A percentile compares a stretch with the other conserved stretches of the same genome.
Conservation (phyloP, 2,797 vertebrate genomes). For the Selene dorsalis region DNA sequence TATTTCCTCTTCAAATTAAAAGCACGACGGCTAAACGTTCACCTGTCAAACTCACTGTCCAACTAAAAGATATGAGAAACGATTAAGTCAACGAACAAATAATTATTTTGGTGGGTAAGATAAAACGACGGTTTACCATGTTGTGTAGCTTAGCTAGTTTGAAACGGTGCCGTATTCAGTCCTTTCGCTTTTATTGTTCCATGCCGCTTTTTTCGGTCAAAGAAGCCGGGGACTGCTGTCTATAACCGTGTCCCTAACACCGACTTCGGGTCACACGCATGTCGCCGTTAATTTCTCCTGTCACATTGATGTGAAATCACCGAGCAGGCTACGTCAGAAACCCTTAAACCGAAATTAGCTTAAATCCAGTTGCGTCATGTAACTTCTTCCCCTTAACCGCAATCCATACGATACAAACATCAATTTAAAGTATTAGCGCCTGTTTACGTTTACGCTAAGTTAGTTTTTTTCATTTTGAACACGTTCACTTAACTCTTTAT, state of each 20-base stretch:
- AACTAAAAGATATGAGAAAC: not conserved
- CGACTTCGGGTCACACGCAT: not conserved
- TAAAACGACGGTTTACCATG: not conserved
- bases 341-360: not conserved
- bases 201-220: not conserved
- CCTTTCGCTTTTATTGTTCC: not conserved
- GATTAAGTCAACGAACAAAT: not conserved
- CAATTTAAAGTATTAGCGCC: not conserved
- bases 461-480: not conserved
- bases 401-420: not conserved
- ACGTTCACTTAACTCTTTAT: not conserved
- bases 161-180: too few species aligned
- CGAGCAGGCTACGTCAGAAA: too few species aligned
- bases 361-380: not conserved
- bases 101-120: too few species aligned
- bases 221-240: not conserved
- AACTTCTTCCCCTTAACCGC: not conserved
- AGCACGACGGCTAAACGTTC: accelerated
- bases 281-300: not conserved
- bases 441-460: not conserved
- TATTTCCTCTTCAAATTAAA: constrained; percentile 58
- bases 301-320: too few species aligned
- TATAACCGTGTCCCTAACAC: not conserved
- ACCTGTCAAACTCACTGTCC: not conserved
- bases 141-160: not conserved